Percentiles rank a stretch among this genome's conserved stretches.
These are phyloP conservation scores for Drepanosiphum platanoidis DNA, from an alignment of 2,888 invertebrate genomes.

Conservation along the genomic window DNA sequence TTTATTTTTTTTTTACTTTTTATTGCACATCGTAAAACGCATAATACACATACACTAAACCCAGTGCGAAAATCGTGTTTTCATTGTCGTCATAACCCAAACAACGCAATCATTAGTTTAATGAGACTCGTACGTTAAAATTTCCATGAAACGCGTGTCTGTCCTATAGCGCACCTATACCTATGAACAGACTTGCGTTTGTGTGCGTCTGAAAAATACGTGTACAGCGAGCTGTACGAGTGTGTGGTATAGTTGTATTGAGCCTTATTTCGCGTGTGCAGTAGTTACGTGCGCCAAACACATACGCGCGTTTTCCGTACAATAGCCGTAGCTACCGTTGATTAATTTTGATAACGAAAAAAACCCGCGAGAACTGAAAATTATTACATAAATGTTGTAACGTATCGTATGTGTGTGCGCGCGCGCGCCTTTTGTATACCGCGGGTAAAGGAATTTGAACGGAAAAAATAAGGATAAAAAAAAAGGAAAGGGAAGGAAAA, in stretches of 20 bases:
- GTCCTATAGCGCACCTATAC: too few species aligned
- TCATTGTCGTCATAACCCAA: neutral
- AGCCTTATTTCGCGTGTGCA: neutral
- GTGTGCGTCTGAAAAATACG: neutral
- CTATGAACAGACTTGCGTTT: neutral
- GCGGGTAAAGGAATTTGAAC: neutral
- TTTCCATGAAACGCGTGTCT: neutral
- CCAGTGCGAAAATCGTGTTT: neutral
- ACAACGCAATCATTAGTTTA: slow-evolving; percentile 1
- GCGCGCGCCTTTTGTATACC: neutral
- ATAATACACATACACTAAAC: neutral
- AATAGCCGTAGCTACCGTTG: neutral
- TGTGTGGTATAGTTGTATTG: neutral
- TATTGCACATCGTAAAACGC: neutral
- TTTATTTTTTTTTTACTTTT: neutral
- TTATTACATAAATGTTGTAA: neutral
- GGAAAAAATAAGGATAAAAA: neutral
- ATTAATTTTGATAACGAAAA: neutral
- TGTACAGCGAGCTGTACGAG: too few species aligned
- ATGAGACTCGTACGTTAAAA: neutral
- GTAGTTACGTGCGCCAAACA: neutral
- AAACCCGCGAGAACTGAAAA: neutral
- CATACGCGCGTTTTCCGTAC: neutral
- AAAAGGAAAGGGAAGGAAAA: neutral
- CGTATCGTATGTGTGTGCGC: neutral